Conservation (phyloP, 2,113 vertebrate species). For the Labeo rohita region DNA sequence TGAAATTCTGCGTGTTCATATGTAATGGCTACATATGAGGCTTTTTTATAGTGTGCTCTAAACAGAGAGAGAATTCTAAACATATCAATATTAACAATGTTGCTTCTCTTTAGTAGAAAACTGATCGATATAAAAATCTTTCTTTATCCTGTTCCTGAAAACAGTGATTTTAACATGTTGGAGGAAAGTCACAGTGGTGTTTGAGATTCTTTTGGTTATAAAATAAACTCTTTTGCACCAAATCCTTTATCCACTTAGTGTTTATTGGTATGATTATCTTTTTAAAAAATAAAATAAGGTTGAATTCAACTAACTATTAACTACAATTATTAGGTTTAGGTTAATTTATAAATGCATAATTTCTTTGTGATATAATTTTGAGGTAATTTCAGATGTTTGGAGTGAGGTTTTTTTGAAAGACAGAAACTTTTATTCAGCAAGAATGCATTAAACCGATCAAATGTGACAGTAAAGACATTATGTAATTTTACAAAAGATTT, state of each 20-base stretch:
- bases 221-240: conserved; percentile 1
- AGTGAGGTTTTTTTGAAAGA: no score
- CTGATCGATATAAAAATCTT: background rate
- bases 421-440: no score
- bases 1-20: background rate
- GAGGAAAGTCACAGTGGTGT: background rate
- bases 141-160: background rate
- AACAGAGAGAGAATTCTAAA: background rate
- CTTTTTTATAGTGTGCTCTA: background rate
- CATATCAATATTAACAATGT: background rate
- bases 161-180: background rate
- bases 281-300: background rate
- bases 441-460: no score
- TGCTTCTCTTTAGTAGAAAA: conserved; percentile 6
- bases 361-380: background rate
- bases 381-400: background rate
- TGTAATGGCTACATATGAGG: background rate
- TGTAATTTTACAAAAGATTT: no score
- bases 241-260: background rate
- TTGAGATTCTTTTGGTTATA: background rate
- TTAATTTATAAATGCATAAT: background rate
- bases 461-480: no score
- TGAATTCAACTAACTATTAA: background rate
- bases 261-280: background rate
- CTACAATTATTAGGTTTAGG: background rate